A percentile compares a stretch with the other conserved stretches of the same genome.
These are phyloP conservation scores for Puntigrus tetrazona DNA, from an alignment of 2,113 vertebrate species.

Conservation along the genomic window DNA sequence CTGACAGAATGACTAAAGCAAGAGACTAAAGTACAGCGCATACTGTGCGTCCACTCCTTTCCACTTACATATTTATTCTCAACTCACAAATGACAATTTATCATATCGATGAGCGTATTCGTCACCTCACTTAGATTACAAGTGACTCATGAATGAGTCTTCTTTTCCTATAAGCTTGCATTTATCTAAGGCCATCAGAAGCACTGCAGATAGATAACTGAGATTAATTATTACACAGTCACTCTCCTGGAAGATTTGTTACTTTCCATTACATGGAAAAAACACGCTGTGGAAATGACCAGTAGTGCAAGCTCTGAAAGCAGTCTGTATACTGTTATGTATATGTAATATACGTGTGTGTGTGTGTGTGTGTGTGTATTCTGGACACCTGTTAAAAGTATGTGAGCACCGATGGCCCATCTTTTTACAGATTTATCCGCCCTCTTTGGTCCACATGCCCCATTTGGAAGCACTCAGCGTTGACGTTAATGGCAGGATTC, in stretches of 20 bases:
- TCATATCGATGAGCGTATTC: neutral
- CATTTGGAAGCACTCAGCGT: constrained; percentile 24
- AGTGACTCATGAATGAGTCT: neutral
- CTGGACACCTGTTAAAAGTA: neutral
- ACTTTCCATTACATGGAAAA: constrained; percentile 51
- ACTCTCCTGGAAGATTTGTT: constrained; percentile 60
- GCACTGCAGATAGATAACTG: constrained; percentile 52
- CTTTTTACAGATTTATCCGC: neutral
- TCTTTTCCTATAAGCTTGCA: neutral
- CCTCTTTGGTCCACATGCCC: constrained; percentile 3
- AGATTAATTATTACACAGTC: constrained; percentile 62
- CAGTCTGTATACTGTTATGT: neutral
- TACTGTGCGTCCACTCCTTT: neutral
- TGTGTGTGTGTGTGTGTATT: too few relatives aligned
- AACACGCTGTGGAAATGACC: constrained; percentile 60
- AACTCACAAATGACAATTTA: neutral
- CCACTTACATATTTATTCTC: neutral
- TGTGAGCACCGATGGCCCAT: neutral
- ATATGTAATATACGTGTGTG: neutral
- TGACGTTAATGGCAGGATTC: constrained; percentile 15
- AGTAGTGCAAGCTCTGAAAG: constrained; percentile 57
- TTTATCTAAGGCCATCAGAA: constrained; percentile 58
- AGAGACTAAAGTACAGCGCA: neutral
- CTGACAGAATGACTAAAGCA: neutral
- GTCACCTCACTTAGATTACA: neutral